phyloP scores from a whole-genome alignment of 2,797 vertebrate genomes.

The Arrhamphus sclerolepis region DNA sequence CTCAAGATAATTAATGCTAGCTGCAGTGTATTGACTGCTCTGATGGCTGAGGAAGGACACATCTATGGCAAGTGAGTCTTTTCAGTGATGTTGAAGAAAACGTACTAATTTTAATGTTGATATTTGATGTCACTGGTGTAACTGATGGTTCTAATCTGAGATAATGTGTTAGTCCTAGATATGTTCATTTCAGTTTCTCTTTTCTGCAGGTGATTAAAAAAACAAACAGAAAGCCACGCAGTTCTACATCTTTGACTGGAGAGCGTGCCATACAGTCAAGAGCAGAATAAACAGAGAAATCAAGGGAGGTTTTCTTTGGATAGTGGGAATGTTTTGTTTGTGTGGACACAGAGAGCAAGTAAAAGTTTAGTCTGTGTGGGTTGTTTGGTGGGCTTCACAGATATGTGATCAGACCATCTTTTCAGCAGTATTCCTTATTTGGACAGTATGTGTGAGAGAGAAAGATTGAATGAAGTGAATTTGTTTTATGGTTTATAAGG shows the following conservation, averaged over 20 bases:
- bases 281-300: slow-evolving; percentile 3
- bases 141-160: slow-evolving; percentile 3
- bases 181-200: neutral
- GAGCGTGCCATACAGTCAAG: slow-evolving; percentile 1
- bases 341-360: slow-evolving; percentile 4
- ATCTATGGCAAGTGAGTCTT: neutral
- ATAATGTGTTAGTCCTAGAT: neutral
- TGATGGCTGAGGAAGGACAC: slow-evolving; percentile 6
- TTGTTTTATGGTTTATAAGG: slow-evolving; percentile 43
- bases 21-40: neutral
- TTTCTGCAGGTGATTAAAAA: neutral
- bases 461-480: neutral
- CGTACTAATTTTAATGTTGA: neutral
- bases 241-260: neutral
- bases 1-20: slow-evolving; percentile 4
- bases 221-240: too few relatives aligned
- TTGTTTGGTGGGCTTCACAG: neutral
- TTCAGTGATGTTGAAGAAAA: neutral
- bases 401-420: neutral
- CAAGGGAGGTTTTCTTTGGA: slow-evolving; percentile 11
- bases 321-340: neutral
- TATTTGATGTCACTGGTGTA: neutral
- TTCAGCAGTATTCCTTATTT: slow-evolving; percentile 2
- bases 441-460: neutral
- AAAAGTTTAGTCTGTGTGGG: neutral